These are phyloP conservation scores for Notarius quadriscutis DNA, from an alignment of 2,113 vertebrate genomes.

Conservation along the genomic window DNA sequence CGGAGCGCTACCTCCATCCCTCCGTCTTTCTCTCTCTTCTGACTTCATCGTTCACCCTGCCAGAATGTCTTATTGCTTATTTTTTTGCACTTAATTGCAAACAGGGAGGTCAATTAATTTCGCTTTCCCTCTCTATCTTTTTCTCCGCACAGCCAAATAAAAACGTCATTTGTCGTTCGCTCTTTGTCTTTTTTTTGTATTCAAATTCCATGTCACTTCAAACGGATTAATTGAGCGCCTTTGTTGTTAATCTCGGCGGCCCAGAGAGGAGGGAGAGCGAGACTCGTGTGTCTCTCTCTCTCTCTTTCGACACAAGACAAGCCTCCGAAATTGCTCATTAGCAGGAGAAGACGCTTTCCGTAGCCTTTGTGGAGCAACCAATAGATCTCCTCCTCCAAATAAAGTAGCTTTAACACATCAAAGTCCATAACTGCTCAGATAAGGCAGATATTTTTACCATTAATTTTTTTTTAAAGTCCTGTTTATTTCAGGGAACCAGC, in stretches of 20 bases:
- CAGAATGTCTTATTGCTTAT: conserved; percentile 67
- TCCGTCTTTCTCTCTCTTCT: conserved; percentile 41
- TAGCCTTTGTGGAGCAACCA: conserved; percentile 13
- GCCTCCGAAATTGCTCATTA: conserved; percentile 10
- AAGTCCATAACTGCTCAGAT: neutral
- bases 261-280: conserved; percentile 69
- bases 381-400: neutral
- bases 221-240: conserved; percentile 74
- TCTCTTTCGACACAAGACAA: neutral
- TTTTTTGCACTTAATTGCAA: conserved; percentile 74
- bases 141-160: conserved; percentile 64
- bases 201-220: conserved; percentile 76
- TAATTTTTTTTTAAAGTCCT: neutral
- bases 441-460: neutral
- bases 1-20: neutral
- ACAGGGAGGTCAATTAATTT: conserved; percentile 78
- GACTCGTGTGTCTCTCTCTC: conserved; percentile 66
- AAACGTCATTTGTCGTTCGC: conserved; percentile 27
- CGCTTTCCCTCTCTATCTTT: conserved; percentile 69
- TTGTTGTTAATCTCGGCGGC: conserved; percentile 77
- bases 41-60: conserved; percentile 31
- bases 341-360: neutral
- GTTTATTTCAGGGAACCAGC: neutral
- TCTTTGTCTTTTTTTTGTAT: conserved; percentile 56
- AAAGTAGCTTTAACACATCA: conserved; percentile 24